Conservation (phyloP, 2,888 invertebrate species). For the Sepiola atlantica region DNA sequence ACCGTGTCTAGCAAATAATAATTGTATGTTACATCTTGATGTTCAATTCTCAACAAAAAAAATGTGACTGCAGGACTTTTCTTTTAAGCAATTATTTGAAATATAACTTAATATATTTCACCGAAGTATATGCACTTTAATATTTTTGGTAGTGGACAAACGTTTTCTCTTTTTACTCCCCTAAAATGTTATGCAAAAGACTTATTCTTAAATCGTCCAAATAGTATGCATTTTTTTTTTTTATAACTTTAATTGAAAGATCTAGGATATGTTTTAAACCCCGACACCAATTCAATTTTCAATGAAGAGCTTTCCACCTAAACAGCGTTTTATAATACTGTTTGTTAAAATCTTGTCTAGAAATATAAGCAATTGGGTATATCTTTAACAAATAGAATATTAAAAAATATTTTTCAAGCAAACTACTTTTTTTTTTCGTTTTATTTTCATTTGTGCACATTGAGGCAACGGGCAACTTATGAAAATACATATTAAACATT, state of each 20-base stretch:
- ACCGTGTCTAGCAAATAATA: neutral
- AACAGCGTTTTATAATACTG: neutral
- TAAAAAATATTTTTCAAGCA: no score
- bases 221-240: no score
- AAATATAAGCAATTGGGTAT: no score
- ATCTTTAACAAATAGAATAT: no score
- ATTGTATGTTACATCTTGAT: neutral
- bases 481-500: no score
- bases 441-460: neutral
- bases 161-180: neutral
- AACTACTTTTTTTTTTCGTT: neutral
- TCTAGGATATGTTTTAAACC: neutral
- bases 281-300: neutral
- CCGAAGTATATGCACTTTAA: neutral
- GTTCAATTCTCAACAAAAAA: no score
- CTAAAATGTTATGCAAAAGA: neutral
- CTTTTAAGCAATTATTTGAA: neutral
- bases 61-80: neutral
- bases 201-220: neutral
- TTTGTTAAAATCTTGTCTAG: neutral
- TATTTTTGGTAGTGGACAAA: neutral
- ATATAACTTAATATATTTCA: neutral
- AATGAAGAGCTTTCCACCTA: neutral
- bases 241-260: neutral
- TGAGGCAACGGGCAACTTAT: neutral